These are phyloP conservation scores for Caranx ignobilis DNA, from an alignment of 2,113 vertebrate species.

Conservation along the genomic window DNA sequence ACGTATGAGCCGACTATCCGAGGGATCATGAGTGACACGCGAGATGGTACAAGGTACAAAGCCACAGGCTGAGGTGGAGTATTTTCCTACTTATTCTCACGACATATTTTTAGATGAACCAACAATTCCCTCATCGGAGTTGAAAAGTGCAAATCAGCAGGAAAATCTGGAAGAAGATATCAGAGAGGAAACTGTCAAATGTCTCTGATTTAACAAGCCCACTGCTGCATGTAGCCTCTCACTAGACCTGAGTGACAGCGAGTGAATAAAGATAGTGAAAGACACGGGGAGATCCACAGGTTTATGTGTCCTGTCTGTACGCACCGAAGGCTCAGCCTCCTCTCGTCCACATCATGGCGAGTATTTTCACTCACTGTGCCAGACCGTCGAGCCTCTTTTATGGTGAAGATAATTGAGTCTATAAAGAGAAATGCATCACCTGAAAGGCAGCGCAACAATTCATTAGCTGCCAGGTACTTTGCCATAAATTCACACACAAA, in stretches of 20 bases:
- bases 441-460: constrained; percentile 83
- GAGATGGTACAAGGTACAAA: neutral
- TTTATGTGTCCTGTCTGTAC: constrained; percentile 46
- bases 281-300: constrained; percentile 14
- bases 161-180: constrained; percentile 47
- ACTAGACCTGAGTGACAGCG: constrained; percentile 35
- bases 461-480: constrained; percentile 76
- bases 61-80: constrained; percentile 25
- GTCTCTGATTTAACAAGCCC: constrained; percentile 51
- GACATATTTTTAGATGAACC: constrained; percentile 29
- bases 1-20: neutral
- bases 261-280: constrained; percentile 38
- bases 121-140: constrained; percentile 40
- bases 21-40: constrained; percentile 11
- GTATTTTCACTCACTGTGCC: constrained; percentile 73
- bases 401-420: constrained; percentile 85
- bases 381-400: constrained; percentile 81
- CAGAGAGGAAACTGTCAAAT: constrained; percentile 51
- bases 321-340: neutral
- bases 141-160: constrained; percentile 59
- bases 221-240: constrained; percentile 8
- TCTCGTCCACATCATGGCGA: neutral
- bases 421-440: constrained; percentile 82
- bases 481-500: constrained; percentile 82
- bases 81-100: constrained; percentile 18